Evolutionary conservation across 2,888 invertebrate species (phyloP), one percentile per base, ranked within the genome.

Genomic region (Torymus auratus): DNA sequence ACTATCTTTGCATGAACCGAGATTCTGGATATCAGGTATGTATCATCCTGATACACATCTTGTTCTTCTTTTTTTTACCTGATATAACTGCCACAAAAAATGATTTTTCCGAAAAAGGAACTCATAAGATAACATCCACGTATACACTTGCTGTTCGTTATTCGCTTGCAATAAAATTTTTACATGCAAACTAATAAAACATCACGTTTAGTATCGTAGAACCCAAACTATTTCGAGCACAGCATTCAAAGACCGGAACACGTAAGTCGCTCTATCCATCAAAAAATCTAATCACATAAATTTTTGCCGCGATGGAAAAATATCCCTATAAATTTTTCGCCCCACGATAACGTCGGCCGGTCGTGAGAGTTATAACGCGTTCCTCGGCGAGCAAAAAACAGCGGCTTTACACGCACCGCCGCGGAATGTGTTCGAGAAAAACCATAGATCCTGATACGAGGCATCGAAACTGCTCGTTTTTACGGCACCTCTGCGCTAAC

Each of bases 301-400:
- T 65, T 71, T 56, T 41, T 41, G 41, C 73, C 41, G 61, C 7
- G 67, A 67, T 20, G 61, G 28, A 60, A 68, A 73, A 73, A 69
- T 69, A 79, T 69, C 56, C 17, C 68, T 73, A 79, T 74, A 73
- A 79, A 74, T 79, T 74, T 61, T 61, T 69, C 50, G 4, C 13
- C 20, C 61, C 41, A 41, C 41, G 79, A 74, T 74, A 73, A 68
- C 69, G 79, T 73, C 79, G n/a, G 17, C 11, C 67, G 71, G 17
- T 52, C 70, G 41, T 7, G 41, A 41, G 41, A 41, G 41, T 41
- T 41, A 41, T 41, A 41, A 7, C 41, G 7, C 73, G 62, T 13
- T 41, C n/a, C n/a, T 41, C 12, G 55, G 5, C 41, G 64, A 60
- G 17, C 5, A 58, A 50, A 50, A 15, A 53, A 53, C 12, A 53